Base-by-base conservation (phyloP, 2,888 invertebrate species). In the Pammene aurita region DNA sequence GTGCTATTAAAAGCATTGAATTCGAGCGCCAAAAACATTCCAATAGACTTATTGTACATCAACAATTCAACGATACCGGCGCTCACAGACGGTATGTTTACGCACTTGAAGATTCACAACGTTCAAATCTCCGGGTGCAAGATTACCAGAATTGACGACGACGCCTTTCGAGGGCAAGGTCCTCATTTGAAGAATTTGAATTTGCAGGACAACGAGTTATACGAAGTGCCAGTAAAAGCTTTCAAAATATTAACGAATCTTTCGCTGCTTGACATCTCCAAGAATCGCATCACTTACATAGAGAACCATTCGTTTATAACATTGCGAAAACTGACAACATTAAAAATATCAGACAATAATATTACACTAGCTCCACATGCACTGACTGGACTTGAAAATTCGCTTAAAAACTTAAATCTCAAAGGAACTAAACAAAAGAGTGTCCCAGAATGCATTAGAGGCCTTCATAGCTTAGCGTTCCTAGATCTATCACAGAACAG, bases 401-500 rank as follows among this genome's bases (percentile, higher is more conserved):
- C 95, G 11, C 89, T 98, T 54, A 97, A 97, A 88, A 98, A 98
- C 87, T 91, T 98, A 58, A 98, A 98, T 84, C 90, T 98, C 44
- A 98, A 98, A 92, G 97, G 97, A 41, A 97, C 97, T 0, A 93
- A 95, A 66, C 97, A 97, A 84, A 96, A 96, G 77, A 92, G 93
- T 62, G 94, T 98, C 11, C 98, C 98, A 0, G 95, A 95, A 75
- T 95, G 97, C 57, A 95, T 98, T 18, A 92, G 95, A 72, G 96
- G 96, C 7, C 92, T 98, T 42, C 94, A 93, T 71, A 96, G 95
- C 58, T 88, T 98, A 73, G 97, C 98, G 0, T 98, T 98, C 82
- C 91, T 98, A 68, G 98, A 98, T 89, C 90, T 98, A 68, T 97
- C 98, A 0, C 96, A 97, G 86, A 98, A 98, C 82, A 95, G 96